Evolutionary conservation across 1,140 invertebrate genomes (phyloP).

Genomic region (Drosophila sulfurigaster): DNA sequence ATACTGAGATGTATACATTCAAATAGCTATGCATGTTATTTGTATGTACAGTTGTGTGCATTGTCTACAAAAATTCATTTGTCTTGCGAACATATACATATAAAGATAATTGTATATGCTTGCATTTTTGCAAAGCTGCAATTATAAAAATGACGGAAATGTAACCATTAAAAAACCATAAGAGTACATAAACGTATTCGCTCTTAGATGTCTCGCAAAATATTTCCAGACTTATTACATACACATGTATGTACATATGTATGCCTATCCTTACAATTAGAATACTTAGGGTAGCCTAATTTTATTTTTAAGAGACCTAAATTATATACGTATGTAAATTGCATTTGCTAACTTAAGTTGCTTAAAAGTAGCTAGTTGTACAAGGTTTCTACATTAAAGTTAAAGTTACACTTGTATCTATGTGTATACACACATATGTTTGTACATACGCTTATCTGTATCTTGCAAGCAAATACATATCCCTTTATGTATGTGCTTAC

Average conservation of each 20-base stretch:
- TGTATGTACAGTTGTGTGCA: too few species aligned
- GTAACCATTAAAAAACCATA: slow-evolving; percentile 12
- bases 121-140: not conserved
- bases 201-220: slow-evolving; percentile 1
- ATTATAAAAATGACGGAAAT: slow-evolving; percentile 7
- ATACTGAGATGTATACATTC: too few species aligned
- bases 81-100: not conserved
- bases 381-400: not conserved
- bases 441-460: slow-evolving; percentile 6
- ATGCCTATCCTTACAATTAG: not conserved
- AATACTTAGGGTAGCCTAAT: not conserved
- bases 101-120: slow-evolving; percentile 1
- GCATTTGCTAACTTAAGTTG: not conserved
- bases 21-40: too few species aligned
- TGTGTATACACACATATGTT: not conserved
- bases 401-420: not conserved
- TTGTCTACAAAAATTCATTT: too few species aligned
- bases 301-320: not conserved
- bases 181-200: not conserved
- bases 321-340: not conserved
- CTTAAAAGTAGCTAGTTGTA: not conserved
- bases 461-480: slow-evolving; percentile 11
- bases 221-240: not conserved
- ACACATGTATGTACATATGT: not conserved
- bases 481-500: slow-evolving; percentile 6